phyloP scores from a whole-genome alignment of 2,113 vertebrate genomes.

The Dromaius novaehollandiae region DNA sequence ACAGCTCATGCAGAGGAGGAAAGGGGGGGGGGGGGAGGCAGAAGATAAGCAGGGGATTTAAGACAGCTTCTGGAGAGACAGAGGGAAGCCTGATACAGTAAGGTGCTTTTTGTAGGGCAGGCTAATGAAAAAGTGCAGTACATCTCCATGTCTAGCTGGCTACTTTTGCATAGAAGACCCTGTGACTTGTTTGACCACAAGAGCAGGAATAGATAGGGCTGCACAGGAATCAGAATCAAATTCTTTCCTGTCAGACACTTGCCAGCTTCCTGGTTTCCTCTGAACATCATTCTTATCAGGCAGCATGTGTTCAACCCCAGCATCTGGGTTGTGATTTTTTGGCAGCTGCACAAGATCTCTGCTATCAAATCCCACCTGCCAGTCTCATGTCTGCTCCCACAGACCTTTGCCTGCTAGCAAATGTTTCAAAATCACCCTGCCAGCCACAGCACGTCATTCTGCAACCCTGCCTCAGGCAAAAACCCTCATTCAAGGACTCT shows the following conservation, averaged over 20 bases:
- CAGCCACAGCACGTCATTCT: slow-evolving; percentile 25
- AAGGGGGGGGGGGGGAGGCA: not conserved
- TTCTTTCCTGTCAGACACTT: slow-evolving; percentile 16
- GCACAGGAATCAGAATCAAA: not conserved
- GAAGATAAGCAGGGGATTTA: not conserved
- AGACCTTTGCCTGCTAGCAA: slow-evolving; percentile 62
- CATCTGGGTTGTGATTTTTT: slow-evolving; percentile 57
- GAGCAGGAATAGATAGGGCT: not conserved
- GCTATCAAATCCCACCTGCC: slow-evolving; percentile 62
- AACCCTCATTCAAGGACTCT: not conserved
- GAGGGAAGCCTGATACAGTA: not conserved
- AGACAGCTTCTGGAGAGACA: not conserved
- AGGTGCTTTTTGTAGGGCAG: not conserved
- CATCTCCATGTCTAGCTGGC: not conserved
- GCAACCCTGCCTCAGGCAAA: not conserved
- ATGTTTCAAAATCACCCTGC: slow-evolving; percentile 29
- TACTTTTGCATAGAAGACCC: not conserved
- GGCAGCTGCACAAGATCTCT: slow-evolving; percentile 58
- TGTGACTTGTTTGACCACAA: not conserved
- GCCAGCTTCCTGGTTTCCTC: slow-evolving; percentile 3
- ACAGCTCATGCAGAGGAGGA: not conserved
- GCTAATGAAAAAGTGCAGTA: not conserved
- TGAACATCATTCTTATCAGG: slow-evolving; percentile 34
- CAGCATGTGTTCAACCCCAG: slow-evolving; percentile 42
- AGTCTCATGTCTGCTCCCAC: slow-evolving; percentile 57